Evolutionary conservation across 2,888 invertebrate genomes (phyloP).

Genomic region (Eutolmus rufibarbis): DNA sequence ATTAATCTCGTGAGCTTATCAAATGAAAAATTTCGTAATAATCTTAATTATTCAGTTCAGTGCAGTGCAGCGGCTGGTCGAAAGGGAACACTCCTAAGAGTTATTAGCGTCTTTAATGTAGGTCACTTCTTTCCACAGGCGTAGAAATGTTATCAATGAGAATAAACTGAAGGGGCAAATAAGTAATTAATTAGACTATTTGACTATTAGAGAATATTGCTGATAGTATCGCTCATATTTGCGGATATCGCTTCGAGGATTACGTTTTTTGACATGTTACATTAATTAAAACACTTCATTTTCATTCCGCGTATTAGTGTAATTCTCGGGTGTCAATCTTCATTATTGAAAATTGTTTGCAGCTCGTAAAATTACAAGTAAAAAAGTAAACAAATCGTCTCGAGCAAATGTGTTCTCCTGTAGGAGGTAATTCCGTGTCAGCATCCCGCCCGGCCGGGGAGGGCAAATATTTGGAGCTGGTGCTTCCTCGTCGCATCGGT

Average conservation of each 20-base stretch:
- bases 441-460: neutral
- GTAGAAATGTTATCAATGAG: neutral
- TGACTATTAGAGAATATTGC: too few species aligned
- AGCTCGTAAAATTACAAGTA: neutral
- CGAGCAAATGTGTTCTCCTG: neutral
- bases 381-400: neutral
- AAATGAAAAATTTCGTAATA: neutral
- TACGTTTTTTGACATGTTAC: too few species aligned
- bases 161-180: neutral
- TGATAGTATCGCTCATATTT: too few species aligned
- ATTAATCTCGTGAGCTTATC: neutral
- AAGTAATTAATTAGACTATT: too few species aligned
- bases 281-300: too few species aligned
- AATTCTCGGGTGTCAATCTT: neutral
- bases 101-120: neutral
- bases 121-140: neutral
- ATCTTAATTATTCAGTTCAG: neutral
- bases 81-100: neutral
- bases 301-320: too few species aligned
- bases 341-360: neutral
- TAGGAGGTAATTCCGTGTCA: neutral
- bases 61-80: neutral
- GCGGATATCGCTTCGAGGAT: too few species aligned
- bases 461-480: neutral
- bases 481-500: neutral